Base-by-base conservation (phyloP, 2,888 invertebrate species). In the Chydorus sphaericus region DNA sequence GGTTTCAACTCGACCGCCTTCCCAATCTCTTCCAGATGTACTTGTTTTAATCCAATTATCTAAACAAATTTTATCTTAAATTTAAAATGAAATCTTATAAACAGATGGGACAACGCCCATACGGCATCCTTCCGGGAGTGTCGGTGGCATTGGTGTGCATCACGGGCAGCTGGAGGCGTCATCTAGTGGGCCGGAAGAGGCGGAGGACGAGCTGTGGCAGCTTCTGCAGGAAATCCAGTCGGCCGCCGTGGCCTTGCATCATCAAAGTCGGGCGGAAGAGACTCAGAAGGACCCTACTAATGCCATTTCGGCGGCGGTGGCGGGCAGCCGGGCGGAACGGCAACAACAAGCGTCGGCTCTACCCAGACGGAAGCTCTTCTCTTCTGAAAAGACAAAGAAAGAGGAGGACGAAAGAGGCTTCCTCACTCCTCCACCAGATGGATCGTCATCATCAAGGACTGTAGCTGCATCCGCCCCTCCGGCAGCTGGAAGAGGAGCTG, bases 191-290 rank as follows among this genome's bases (percentile, higher is more conserved):
- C 51, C 51, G 51, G 44, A 16, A 53, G 20, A 14, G 48, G 20
- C 31, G 44, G 81, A 87, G 66, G 86, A 88, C 68, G 89, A 89
- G 66, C 73, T 90, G 53, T 85, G 86, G 81, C 85, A 85, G 65
- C 75, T 90, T 48, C 75, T 90, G 63, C 89, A 90, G 69, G 83
- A 87, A 66, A 89, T 90, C 65, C 75, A 79, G 51, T 73, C 81
- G 65, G 20, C 36, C 26, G 36, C 33, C 31, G 20, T 8, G 18
- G 26, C 52, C 16, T 82, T 67, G 66, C 67, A 23, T 56, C 55
- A 31, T 52, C 57, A 10, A 59, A 57, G 14, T 55, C 57, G 56
- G 52, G 56, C 10, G n/a, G 53, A 30, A 55, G 56, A 33, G 30
- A 57, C 16, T n/a, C 57, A 55, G 11, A 31, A 37, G 59, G 59